These are phyloP conservation scores for Heteractis magnifica DNA, from an alignment of 92 coral and sea anemone genomes.

Conservation along the genomic window DNA sequence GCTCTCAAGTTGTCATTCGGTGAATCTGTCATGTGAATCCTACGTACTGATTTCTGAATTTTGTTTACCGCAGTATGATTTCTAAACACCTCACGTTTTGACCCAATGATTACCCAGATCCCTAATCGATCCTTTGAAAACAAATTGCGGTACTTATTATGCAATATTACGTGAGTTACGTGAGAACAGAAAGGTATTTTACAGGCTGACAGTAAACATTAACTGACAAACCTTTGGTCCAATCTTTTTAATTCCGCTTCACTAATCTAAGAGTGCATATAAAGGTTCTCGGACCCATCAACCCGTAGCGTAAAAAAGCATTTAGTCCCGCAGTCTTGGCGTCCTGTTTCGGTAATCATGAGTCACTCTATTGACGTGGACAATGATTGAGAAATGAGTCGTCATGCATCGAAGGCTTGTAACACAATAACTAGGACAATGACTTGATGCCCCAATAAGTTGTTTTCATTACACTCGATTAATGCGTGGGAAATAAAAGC, in stretches of 20 bases:
- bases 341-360: constrained; percentile 4
- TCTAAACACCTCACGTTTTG: neutral
- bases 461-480: constrained; percentile 32
- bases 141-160: neutral
- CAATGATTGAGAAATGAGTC: neutral
- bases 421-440: constrained; percentile 23
- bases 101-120: neutral
- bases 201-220: neutral
- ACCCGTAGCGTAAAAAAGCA: neutral
- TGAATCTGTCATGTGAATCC: constrained; percentile 8
- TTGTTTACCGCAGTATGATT: neutral
- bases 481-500: constrained; percentile 46
- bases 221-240: neutral
- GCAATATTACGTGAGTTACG: constrained; percentile 8
- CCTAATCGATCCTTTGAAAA: constrained; percentile 15
- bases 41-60: neutral
- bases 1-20: neutral
- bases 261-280: neutral
- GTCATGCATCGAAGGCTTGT: constrained; percentile 12
- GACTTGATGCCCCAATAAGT: constrained; percentile 23
- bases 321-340: constrained; percentile 3
- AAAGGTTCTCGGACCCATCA: neutral
- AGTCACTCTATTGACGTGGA: constrained; percentile 1
- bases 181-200: neutral
- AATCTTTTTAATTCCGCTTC: neutral